Base-by-base conservation (phyloP, 2,797 vertebrate genomes). In the Tachyglossus aculeatus region DNA sequence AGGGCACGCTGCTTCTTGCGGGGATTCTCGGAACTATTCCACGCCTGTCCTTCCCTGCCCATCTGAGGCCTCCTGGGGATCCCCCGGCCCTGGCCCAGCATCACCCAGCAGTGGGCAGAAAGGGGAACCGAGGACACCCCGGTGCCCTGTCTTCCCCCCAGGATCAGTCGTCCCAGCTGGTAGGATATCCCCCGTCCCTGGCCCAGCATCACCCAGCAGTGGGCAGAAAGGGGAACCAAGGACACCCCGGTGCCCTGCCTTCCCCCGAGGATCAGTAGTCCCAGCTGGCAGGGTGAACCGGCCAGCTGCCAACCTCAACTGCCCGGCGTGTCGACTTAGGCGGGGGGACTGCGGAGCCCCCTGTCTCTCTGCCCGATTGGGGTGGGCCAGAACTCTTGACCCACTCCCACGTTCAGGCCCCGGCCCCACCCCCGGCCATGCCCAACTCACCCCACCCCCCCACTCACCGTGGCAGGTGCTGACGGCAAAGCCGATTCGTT, bases 401-500 rank as follows among this genome's bases (percentile, higher is more conserved):
- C 29, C n/a, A n/a, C n/a, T n/a, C n/a, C n/a, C n/a, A n/a, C n/a
- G n/a, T n/a, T n/a, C n/a, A n/a, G n/a, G n/a, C n/a, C n/a, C n/a
- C n/a, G n/a, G n/a, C n/a, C 14, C 44, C 15, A 7, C 44, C 44
- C 14, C 24, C 2, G 40, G 45, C 39, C 16, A 16, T 24, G 27
- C 39, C 45, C 36, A 7, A 16, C 34, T 50, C 55, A 11, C 50
- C 19, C 19, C 9, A 25, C 37, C 48, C 5, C 0, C 11, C 47
- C 2, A 5, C 9, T 95, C 83, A 99, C 97, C 97, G 0, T 98
- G 97, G 83, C 97, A 99, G 36, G 95, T 93, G 32, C 97, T 98
- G 82, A 98, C 97, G 0, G 97, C 97, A n/a, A 99, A 99, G 82
- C 98, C 98, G 2, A 99, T 96, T 61, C 96, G 94, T 73, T 96